Evolutionary conservation across 1,140 invertebrate genomes (phyloP).

Genomic region (Chymomyza costata): DNA sequence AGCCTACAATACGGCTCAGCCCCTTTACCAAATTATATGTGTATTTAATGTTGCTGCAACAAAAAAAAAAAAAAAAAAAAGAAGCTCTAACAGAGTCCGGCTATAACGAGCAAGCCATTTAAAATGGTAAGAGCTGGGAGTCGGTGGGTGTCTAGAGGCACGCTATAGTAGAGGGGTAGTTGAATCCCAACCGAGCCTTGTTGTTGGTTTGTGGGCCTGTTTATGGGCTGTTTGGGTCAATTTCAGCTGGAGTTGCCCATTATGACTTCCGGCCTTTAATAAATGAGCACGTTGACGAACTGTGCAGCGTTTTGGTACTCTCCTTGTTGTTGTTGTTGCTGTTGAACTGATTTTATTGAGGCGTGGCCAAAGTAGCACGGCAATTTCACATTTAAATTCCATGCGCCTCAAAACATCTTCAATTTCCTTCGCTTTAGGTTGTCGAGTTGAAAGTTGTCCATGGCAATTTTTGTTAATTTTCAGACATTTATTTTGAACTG

Average conservation of each 20-base stretch:
- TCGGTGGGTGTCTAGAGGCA: background rate
- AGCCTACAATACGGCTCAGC: background rate
- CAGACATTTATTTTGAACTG: slow-evolving; percentile 2
- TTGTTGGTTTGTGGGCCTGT: slow-evolving; percentile 7
- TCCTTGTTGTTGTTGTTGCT: slow-evolving; percentile 13
- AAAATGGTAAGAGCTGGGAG: slow-evolving; percentile 10
- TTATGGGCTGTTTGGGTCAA: slow-evolving; percentile 27
- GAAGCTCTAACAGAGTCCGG: slow-evolving; percentile 8
- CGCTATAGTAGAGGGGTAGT: slow-evolving; percentile 14
- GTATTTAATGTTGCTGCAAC: slow-evolving; percentile 45
- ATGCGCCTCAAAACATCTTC: slow-evolving; percentile 39
- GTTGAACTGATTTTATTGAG: slow-evolving; percentile 15
- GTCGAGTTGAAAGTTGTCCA: no score
- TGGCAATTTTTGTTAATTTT: background rate
- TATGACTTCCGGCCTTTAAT: slow-evolving; percentile 1
- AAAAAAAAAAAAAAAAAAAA: slow-evolving; percentile 15
- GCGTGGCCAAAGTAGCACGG: slow-evolving; percentile 12
- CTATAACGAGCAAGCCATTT: slow-evolving; percentile 42
- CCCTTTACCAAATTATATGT: slow-evolving; percentile 43
- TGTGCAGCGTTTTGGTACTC: background rate
- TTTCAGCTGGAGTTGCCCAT: slow-evolving; percentile 1
- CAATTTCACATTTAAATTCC: slow-evolving; percentile 53
- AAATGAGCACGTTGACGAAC: background rate
- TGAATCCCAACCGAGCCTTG: no score
- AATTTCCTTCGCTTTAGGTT: slow-evolving; percentile 39